Percentiles rank a stretch among this genome's conserved stretches.
Conservation (phyloP, 2,797 vertebrate genomes). For the Okamejei kenojei region DNA sequence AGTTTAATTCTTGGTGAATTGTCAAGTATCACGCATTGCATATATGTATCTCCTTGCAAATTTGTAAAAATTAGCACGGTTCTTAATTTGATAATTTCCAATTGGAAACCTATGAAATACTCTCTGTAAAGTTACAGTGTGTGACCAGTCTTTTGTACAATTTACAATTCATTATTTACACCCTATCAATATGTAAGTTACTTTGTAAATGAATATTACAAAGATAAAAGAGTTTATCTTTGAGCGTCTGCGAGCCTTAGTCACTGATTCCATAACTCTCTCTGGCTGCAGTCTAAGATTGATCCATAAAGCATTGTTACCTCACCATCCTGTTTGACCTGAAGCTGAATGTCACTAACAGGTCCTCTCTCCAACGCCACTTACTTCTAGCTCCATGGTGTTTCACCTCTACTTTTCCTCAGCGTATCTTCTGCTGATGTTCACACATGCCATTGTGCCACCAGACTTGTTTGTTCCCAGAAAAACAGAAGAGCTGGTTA, state of each 20-base stretch:
- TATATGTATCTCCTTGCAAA: neutral
- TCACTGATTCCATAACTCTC: neutral
- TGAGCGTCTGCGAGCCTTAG: neutral
- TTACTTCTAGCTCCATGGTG: too few species aligned
- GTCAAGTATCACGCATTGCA: neutral
- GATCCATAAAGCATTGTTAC: neutral
- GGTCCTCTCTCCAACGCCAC: too few species aligned
- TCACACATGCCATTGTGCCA: neutral
- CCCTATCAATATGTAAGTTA: neutral
- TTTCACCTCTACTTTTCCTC: neutral
- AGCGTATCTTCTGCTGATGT: neutral
- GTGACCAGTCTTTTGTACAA: neutral
- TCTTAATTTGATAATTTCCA: neutral
- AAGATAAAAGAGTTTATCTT: neutral
- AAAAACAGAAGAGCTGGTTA: too few species aligned
- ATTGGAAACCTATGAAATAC: neutral
- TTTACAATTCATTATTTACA: neutral
- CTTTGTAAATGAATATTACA: neutral
- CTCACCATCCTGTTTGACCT: neutral
- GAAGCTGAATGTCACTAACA: neutral
- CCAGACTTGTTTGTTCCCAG: neutral
- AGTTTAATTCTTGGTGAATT: neutral
- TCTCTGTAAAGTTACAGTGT: neutral
- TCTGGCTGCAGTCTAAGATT: neutral
- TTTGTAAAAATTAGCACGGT: neutral